A percentile compares a stretch with the other conserved stretches of the same genome.
Evolutionary conservation across 2,113 vertebrate genomes (phyloP).

Genomic region (Uropsilus gracilis): DNA sequence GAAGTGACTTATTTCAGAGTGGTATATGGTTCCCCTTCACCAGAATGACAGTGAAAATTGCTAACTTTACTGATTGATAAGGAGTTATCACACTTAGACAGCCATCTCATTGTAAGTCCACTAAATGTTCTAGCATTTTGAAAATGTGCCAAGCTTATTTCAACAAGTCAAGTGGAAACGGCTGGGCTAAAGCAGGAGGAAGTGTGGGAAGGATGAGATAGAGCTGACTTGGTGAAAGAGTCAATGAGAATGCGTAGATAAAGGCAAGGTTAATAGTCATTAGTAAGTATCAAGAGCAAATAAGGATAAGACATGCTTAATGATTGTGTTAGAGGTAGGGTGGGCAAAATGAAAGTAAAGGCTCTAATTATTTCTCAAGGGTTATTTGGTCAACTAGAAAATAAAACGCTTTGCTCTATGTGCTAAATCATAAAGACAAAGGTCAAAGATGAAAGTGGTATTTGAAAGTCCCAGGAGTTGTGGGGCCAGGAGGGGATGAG

Average conservation of each 20-base stretch:
- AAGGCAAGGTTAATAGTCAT: conserved; percentile 60
- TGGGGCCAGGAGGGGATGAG: background rate
- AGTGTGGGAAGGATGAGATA: background rate
- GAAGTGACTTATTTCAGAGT: background rate
- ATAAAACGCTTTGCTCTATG: conserved; percentile 37
- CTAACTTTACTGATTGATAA: conserved; percentile 38
- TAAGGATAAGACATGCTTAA: conserved; percentile 48
- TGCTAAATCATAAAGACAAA: conserved; percentile 31
- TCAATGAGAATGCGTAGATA: conserved; percentile 22
- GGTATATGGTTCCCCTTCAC: background rate
- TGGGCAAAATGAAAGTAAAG: conserved; percentile 42
- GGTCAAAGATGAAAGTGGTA: conserved; percentile 51
- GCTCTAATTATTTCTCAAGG: conserved; percentile 35
- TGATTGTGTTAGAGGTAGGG: conserved; percentile 10
- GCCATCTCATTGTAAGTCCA: conserved; percentile 7
- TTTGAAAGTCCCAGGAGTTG: conserved; percentile 25
- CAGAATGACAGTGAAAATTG: background rate
- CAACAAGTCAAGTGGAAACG: conserved; percentile 35
- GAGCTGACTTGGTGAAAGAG: conserved; percentile 56
- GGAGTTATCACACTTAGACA: conserved; percentile 5
- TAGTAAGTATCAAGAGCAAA: conserved; percentile 65
- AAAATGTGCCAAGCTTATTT: conserved; percentile 21
- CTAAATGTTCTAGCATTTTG: conserved; percentile 1
- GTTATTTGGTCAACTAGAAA: conserved; percentile 45
- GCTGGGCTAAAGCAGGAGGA: background rate